Evolutionary conservation across 1,140 invertebrate species (phyloP).

Genomic region (Plutomurus gul): DNA sequence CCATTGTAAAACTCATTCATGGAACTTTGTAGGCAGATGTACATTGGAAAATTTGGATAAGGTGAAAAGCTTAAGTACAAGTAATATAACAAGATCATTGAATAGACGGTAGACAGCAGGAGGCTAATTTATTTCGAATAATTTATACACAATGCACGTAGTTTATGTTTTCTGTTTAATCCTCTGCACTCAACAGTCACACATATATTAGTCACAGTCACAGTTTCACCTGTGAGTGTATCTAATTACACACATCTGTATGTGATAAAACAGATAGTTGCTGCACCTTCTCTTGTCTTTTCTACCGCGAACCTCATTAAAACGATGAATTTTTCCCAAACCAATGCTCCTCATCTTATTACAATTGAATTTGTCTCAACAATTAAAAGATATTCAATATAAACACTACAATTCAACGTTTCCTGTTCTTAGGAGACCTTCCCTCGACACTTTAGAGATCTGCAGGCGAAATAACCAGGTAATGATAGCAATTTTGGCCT

Average conservation of each 20-base stretch:
- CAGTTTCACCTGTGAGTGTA: background rate
- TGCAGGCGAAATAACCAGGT: no score
- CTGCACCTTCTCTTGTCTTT: background rate
- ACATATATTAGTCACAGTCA: background rate
- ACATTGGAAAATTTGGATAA: no score
- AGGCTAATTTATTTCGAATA: conserved; percentile 8
- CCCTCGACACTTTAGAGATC: no score
- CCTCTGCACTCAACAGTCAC: background rate
- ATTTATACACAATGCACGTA: conserved; percentile 7
- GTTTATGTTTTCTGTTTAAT: background rate
- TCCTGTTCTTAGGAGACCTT: no score
- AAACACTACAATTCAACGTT: no score
- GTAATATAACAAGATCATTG: conserved; percentile 7
- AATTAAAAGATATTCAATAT: background rate
- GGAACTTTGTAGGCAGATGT: background rate
- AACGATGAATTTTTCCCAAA: background rate
- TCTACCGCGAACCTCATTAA: background rate
- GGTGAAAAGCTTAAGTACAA: background rate
- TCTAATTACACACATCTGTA: background rate
- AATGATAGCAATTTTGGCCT: no score
- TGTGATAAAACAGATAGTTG: background rate
- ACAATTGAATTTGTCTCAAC: background rate
- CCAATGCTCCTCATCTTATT: background rate
- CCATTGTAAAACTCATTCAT: conserved; percentile 7
- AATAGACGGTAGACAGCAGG: background rate